Conservation (phyloP, 2,113 vertebrate species). For the Micronycteris hirsuta region DNA sequence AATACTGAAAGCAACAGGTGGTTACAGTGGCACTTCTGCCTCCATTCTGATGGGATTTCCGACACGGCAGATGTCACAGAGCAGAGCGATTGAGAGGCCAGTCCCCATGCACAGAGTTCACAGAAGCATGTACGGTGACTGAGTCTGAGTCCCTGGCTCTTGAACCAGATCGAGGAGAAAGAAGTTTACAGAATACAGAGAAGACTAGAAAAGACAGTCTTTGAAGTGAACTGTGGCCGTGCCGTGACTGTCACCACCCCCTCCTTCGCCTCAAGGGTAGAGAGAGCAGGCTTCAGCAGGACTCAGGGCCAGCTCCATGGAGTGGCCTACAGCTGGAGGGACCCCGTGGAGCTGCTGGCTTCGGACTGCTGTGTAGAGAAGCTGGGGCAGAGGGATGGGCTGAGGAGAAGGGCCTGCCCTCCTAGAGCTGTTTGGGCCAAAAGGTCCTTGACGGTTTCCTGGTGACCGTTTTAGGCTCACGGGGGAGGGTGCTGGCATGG, state of each 20-base stretch:
- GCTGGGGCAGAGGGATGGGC: background rate
- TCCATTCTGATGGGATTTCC: background rate
- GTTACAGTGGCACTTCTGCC: background rate
- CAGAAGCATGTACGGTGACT: background rate
- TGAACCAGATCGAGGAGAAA: background rate
- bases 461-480: background rate
- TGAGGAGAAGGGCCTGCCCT: background rate
- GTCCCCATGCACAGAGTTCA: background rate
- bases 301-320: background rate
- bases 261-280: background rate
- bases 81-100: background rate
- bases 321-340: background rate
- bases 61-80: background rate
- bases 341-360: background rate
- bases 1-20: background rate
- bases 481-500: background rate
- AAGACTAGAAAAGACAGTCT: background rate
- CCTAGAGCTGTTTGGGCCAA: too few species aligned
- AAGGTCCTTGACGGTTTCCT: background rate
- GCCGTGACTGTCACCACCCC: too few species aligned
- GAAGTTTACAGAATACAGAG: background rate
- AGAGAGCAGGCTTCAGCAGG: background rate
- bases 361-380: background rate
- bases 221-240: background rate
- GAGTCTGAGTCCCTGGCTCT: background rate